phyloP scores from a whole-genome alignment of 2,888 invertebrate species.

The Bellardia bayeri region DNA sequence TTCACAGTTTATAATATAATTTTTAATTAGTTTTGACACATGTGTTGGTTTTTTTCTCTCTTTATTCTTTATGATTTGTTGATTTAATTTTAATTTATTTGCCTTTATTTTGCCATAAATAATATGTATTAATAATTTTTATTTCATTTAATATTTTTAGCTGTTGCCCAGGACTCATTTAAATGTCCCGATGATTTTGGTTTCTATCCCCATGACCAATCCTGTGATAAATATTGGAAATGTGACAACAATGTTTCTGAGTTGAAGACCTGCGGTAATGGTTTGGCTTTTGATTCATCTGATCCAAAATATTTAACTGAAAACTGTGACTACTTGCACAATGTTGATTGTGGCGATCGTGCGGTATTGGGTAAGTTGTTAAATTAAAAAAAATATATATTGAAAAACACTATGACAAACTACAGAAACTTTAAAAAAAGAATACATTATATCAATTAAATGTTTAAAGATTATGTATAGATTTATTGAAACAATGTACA shows the following conservation, averaged over 20 bases:
- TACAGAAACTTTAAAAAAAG: too few relatives aligned
- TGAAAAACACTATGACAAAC: too few relatives aligned
- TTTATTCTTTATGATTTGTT: constrained; percentile 27
- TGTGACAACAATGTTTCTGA: constrained; percentile 95
- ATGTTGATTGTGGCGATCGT: constrained; percentile 96
- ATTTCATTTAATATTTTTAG: constrained; percentile 83
- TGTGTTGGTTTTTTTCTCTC: constrained; percentile 57
- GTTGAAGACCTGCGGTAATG: constrained; percentile 96
- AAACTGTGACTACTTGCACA: constrained; percentile 97
- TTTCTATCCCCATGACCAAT: constrained; percentile 94
- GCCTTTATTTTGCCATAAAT: constrained; percentile 44
- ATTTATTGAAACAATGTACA: too few relatives aligned
- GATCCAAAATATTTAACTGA: constrained; percentile 96
- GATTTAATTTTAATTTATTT: constrained; percentile 48
- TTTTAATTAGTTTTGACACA: constrained; percentile 71
- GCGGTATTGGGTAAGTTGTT: constrained; percentile 90
- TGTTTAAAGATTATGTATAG: too few relatives aligned
- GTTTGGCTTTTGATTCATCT: constrained; percentile 94
- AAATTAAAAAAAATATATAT: too few relatives aligned
- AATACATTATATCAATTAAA: too few relatives aligned
- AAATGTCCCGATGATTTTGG: constrained; percentile 97
- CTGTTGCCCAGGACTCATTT: constrained; percentile 92
- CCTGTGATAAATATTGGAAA: constrained; percentile 98
- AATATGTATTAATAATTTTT: constrained; percentile 25
- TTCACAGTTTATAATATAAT: constrained; percentile 56